Evolutionary conservation across 2,888 invertebrate genomes (phyloP).

Genomic region (Blastobasis adustella): DNA sequence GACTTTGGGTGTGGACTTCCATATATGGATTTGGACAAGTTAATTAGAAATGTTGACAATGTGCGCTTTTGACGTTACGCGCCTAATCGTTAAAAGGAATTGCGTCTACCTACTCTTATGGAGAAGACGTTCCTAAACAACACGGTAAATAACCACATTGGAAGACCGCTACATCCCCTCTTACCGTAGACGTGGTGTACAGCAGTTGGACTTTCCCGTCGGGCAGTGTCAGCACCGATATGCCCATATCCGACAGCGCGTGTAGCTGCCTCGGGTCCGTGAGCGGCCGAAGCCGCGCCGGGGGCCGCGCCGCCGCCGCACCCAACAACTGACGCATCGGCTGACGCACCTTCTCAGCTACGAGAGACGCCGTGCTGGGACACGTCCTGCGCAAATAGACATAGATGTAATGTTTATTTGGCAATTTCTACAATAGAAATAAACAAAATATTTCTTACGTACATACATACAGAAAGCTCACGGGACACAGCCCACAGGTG

Average conservation of each 20-base stretch:
- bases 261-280: conserved; percentile 91
- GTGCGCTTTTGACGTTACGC: too few relatives aligned
- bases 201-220: conserved; percentile 95
- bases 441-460: too few relatives aligned
- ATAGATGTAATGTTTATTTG: conserved; percentile 21
- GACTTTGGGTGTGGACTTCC: too few relatives aligned
- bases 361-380: conserved; percentile 88
- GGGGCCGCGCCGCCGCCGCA: conserved; percentile 75
- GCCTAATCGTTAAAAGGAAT: too few relatives aligned
- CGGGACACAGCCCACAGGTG: background rate
- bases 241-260: conserved; percentile 94
- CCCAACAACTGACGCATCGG: conserved; percentile 91
- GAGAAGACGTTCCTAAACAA: too few relatives aligned
- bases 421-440: too few relatives aligned
- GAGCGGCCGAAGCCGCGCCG: conserved; percentile 84
- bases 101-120: too few relatives aligned
- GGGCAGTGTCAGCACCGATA: conserved; percentile 88
- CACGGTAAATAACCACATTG: too few relatives aligned
- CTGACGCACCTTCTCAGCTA: conserved; percentile 88
- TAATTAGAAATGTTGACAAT: too few relatives aligned
- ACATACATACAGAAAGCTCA: background rate
- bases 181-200: conserved; percentile 91
- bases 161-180: conserved; percentile 15
- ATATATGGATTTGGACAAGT: too few relatives aligned
- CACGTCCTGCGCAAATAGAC: conserved; percentile 82